Conservation (phyloP, 2,113 vertebrate genomes). For the Tragulus kanchil region DNA sequence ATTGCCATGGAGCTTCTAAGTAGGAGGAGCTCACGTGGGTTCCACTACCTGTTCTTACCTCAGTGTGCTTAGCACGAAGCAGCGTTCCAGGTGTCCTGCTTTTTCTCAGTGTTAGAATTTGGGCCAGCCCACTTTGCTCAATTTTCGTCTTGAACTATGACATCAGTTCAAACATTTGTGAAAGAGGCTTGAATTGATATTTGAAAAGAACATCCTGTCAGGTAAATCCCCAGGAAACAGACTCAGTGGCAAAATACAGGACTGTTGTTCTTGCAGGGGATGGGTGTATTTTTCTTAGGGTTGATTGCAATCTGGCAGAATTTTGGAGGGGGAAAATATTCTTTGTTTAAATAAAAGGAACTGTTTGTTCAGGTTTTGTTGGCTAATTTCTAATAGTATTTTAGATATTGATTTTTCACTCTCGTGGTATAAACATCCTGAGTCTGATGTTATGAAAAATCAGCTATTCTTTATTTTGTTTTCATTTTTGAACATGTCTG, state of each 20-base stretch:
- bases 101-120: conserved; percentile 24
- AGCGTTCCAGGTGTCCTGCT: background rate
- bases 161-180: conserved; percentile 33
- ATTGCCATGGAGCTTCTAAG: background rate
- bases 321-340: background rate
- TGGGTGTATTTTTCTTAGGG: conserved; percentile 51
- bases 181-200: conserved; percentile 29
- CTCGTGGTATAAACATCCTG: conserved; percentile 12
- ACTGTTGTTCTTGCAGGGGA: conserved; percentile 20
- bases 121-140: background rate
- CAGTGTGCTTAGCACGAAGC: background rate
- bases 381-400: conserved; percentile 30
- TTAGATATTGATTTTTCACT: conserved; percentile 47
- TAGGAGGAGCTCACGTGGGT: background rate
- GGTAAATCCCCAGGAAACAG: conserved; percentile 26
- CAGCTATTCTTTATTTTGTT: conserved; percentile 40
- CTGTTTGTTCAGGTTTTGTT: conserved; percentile 55
- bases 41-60: background rate
- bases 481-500: conserved; percentile 34
- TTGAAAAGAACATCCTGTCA: conserved; percentile 65
- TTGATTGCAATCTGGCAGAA: conserved; percentile 31
- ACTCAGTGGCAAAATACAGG: conserved; percentile 35
- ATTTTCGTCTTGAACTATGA: conserved; percentile 45
- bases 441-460: conserved; percentile 51
- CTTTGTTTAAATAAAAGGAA: conserved; percentile 60